Evolutionary conservation across 2,888 invertebrate species (phyloP).

Genomic region (Cheilosia vulpina): DNA sequence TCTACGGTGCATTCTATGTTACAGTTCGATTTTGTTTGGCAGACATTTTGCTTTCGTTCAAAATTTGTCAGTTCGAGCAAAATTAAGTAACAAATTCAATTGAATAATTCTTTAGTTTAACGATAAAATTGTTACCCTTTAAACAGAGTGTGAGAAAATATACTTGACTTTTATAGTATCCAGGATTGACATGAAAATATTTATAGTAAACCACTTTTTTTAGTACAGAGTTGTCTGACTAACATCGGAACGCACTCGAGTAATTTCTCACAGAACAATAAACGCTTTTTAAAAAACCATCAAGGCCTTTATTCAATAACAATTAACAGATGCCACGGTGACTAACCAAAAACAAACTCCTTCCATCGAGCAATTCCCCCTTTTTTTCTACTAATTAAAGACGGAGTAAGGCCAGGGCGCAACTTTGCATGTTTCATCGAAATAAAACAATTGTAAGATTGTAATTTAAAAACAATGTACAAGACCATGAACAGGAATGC

Average conservation of each 20-base stretch:
- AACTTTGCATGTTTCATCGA: conserved; percentile 44
- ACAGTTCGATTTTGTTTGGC: too few species aligned
- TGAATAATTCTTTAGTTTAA: too few species aligned
- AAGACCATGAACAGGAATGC: conserved; percentile 25
- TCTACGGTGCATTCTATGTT: too few species aligned
- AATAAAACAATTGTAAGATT: conserved; percentile 23
- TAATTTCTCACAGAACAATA: conserved; percentile 6
- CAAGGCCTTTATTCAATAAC: conserved; percentile 30
- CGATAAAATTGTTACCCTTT: too few species aligned
- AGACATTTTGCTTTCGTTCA: too few species aligned
- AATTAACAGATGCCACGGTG: conserved; percentile 44
- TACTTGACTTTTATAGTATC: too few species aligned
- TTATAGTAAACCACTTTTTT: too few species aligned
- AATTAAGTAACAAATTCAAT: too few species aligned
- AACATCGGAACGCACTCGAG: background rate
- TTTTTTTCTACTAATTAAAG: conserved; percentile 19
- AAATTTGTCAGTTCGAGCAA: too few species aligned
- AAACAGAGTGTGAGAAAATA: too few species aligned
- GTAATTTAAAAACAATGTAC: conserved; percentile 39
- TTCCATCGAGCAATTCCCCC: background rate
- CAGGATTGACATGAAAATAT: too few species aligned
- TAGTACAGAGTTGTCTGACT: background rate
- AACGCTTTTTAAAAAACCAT: conserved; percentile 30
- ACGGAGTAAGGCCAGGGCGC: background rate
- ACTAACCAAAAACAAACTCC: conserved; percentile 17